phyloP scores from a whole-genome alignment of 1,140 invertebrate genomes.

The Augochlora pura region DNA sequence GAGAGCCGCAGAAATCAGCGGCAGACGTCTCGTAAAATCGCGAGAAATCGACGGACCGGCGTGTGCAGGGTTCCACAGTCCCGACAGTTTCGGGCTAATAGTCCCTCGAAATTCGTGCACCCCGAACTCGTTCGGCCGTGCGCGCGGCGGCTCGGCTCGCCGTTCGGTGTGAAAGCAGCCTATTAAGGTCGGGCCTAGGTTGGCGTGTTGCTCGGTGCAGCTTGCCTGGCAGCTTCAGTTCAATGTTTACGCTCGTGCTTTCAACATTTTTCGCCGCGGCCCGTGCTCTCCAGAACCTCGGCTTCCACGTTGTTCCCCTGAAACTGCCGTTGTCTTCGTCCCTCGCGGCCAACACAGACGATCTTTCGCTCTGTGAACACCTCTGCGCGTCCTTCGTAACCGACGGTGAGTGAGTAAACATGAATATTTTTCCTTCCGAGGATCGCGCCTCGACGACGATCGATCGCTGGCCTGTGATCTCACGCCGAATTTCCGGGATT shows the following conservation, averaged over 20 bases:
- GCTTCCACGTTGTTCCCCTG: background rate
- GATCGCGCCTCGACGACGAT: too few relatives aligned
- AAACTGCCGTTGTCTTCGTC: background rate
- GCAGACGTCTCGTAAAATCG: too few relatives aligned
- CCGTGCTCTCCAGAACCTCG: conserved; percentile 1
- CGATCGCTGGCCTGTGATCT: too few relatives aligned
- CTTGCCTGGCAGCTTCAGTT: conserved; percentile 68
- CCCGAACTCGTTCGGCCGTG: background rate
- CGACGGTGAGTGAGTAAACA: too few relatives aligned
- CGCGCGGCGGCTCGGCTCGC: too few relatives aligned
- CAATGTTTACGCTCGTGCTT: conserved; percentile 73
- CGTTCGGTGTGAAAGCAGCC: conserved; percentile 65
- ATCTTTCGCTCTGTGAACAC: background rate
- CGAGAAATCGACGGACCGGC: too few relatives aligned
- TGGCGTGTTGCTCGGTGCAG: conserved; percentile 65
- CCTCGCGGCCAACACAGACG: background rate
- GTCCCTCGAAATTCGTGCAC: background rate
- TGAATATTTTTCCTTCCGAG: too few relatives aligned
- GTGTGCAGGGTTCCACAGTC: too few relatives aligned
- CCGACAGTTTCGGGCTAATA: too few relatives aligned
- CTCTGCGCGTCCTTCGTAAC: too few relatives aligned
- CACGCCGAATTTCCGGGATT: too few relatives aligned
- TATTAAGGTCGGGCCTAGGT: conserved; percentile 59
- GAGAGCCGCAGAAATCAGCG: too few relatives aligned
- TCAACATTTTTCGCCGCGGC: conserved; percentile 66